These are phyloP conservation scores for Hypotaenidia philippensis DNA, from an alignment of 2,797 vertebrate species.

Conservation along the genomic window DNA sequence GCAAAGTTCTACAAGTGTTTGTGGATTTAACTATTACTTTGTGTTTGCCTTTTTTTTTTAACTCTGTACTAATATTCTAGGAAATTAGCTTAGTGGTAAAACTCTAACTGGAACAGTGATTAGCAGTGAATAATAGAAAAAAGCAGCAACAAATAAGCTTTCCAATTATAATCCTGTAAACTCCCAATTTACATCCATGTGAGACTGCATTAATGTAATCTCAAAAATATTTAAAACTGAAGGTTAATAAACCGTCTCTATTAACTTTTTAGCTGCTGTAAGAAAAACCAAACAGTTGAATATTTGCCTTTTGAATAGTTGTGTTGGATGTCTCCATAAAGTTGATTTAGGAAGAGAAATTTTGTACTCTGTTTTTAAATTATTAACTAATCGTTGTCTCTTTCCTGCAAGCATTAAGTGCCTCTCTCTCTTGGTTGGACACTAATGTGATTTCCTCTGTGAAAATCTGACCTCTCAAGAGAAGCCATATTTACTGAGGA, in stretches of 20 bases:
- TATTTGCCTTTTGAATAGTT: neutral
- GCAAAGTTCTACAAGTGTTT: neutral
- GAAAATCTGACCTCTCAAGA: neutral
- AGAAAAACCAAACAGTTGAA: neutral
- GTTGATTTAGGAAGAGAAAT: neutral
- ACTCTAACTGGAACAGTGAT: neutral
- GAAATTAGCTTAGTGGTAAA: neutral
- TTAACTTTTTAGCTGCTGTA: neutral
- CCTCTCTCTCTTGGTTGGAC: neutral
- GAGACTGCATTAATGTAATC: neutral
- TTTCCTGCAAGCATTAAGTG: neutral
- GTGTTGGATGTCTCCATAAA: neutral
- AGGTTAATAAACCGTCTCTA: neutral
- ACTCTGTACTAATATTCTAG: neutral
- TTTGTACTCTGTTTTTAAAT: neutral
- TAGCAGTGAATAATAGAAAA: neutral
- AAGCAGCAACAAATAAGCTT: neutral
- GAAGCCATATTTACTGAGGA: neutral
- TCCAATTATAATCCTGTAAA: neutral
- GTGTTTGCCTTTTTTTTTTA: neutral
- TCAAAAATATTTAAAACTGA: neutral
- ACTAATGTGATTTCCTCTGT: neutral
- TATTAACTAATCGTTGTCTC: neutral
- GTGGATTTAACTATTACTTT: neutral
- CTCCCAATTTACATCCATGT: neutral